A percentile compares a stretch with the other conserved stretches of the same genome.
Evolutionary conservation across 1,140 invertebrate genomes (phyloP).

Genomic region (Dreissena rostriformis): DNA sequence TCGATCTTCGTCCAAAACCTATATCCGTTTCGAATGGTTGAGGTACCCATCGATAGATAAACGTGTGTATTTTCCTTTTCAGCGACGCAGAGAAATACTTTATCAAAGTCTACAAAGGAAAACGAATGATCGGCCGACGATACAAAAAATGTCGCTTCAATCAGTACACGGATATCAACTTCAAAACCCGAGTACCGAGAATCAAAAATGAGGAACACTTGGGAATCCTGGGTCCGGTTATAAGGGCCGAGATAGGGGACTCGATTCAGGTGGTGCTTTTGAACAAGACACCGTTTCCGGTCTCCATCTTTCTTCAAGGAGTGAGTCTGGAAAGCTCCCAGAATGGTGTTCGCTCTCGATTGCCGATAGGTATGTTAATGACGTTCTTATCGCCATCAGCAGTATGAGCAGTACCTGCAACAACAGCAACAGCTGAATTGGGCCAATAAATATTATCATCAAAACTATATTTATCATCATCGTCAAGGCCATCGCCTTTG

Average conservation of each 20-base stretch:
- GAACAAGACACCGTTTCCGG: constrained; percentile 53
- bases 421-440: too few relatives aligned
- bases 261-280: constrained; percentile 57
- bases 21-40: background rate
- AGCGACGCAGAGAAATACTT: constrained; percentile 18
- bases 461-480: too few relatives aligned
- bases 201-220: constrained; percentile 62
- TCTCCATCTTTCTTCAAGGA: constrained; percentile 67
- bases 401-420: too few relatives aligned
- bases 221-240: constrained; percentile 72
- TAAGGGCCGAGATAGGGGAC: constrained; percentile 73
- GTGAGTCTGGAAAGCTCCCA: constrained; percentile 57
- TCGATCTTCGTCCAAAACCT: constrained; percentile 1
- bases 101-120: constrained; percentile 8
- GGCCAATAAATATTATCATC: too few relatives aligned
- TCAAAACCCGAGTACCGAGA: constrained; percentile 56
- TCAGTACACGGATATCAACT: constrained; percentile 67
- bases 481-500: too few relatives aligned
- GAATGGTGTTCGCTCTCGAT: constrained; percentile 49
- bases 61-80: constrained; percentile 5
- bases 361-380: too few relatives aligned
- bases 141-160: constrained; percentile 71
- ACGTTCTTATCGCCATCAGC: too few relatives aligned
- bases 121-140: constrained; percentile 57
- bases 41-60: background rate